Conservation (phyloP, 2,797 vertebrate genomes). For the Coranthus polyacanthus region DNA sequence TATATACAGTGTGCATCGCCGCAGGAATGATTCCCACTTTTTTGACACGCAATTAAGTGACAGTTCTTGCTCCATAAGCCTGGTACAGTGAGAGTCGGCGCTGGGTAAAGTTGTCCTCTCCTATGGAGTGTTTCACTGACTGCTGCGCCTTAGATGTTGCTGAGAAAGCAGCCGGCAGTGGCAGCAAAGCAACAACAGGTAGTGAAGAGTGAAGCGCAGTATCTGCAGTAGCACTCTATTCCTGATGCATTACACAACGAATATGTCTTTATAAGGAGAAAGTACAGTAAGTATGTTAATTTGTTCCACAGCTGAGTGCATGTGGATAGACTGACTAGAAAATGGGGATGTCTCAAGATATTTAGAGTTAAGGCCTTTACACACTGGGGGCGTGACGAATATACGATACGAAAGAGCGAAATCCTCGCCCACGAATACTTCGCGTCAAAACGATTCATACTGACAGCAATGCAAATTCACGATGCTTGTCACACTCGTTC, state of each 20-base stretch:
- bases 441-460: no score
- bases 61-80: conserved; percentile 44
- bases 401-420: no score
- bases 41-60: conserved; percentile 69
- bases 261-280: conserved; percentile 16
- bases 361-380: background rate
- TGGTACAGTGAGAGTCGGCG: conserved; percentile 45
- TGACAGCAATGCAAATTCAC: no score
- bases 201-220: conserved; percentile 12
- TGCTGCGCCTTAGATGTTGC: conserved; percentile 51
- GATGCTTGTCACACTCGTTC: no score
- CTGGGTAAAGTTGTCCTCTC: conserved; percentile 54
- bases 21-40: conserved; percentile 23
- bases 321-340: background rate
- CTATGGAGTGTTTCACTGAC: conserved; percentile 32
- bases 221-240: conserved; percentile 21
- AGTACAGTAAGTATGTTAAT: background rate
- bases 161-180: conserved; percentile 41
- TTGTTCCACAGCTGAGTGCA: conserved; percentile 6
- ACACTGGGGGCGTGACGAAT: no score
- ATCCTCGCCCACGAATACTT: no score
- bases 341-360: background rate
- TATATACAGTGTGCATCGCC: conserved; percentile 25
- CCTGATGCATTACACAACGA: conserved; percentile 22
- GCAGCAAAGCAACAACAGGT: conserved; percentile 18